Evolutionary conservation across 2,888 invertebrate genomes (phyloP), one percentile per base, ranked within the genome.

Genomic region (Eustalomyia histrio): DNA sequence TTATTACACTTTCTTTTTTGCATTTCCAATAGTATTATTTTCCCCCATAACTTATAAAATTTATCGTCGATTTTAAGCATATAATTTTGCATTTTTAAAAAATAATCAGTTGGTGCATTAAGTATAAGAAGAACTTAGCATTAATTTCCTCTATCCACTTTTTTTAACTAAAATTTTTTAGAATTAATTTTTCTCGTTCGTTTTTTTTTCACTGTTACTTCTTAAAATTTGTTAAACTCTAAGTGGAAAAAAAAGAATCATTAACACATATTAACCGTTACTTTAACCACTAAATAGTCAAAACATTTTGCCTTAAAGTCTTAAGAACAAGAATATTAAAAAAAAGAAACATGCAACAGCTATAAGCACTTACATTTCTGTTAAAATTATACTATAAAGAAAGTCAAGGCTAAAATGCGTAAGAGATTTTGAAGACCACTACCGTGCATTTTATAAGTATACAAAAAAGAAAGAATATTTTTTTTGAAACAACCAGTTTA

Each of bases 241-340:
- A 3, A 21, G 21, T 21, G 4, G 21, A 21, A 29, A 29, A 29
- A 29, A 29, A 7, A 64, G 55, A 52, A 67, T 67, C 55, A 67
- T 67, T 67, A 67, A 67, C 65, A 67, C 65, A 39, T 35, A 12
- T 39, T 53, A 67, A 67, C 65, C 65, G 65, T 67, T 67, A 67
- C 35, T 18, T 53, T 35, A 67, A 67, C 53, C 65, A 53, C 53
- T 67, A 29, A 67, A 67, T 39, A 39, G 39, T 39, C 14, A 39
- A 39, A 14, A 39, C 2, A 39, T 39, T 29, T 29, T 29, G 29
- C 7, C 6, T 21, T 10, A 39, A 39, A 39, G 2, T 12, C 39
- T 39, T 39, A 39, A 39, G 39, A 39, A 39, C 39, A 39, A 39
- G 39, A 39, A 12, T 12, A 14, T 39, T 12, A 29, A 29, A 6